phyloP scores from a whole-genome alignment of 2,797 vertebrate genomes.

The Sciaenops ocellatus region DNA sequence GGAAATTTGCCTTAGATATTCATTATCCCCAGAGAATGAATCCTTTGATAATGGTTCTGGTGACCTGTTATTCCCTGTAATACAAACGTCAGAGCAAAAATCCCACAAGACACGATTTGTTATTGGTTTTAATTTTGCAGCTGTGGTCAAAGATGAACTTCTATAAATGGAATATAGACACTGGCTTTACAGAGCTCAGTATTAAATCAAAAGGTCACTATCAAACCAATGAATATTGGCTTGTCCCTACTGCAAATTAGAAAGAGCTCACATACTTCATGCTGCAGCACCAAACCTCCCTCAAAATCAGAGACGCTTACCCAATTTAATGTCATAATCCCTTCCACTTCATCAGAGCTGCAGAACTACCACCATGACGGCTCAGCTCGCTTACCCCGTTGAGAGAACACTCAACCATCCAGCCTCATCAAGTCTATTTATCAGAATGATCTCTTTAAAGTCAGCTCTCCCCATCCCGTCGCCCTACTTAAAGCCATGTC shows the following conservation, averaged over 20 bases:
- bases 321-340: slow-evolving; percentile 78
- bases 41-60: background rate
- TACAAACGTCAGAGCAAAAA: background rate
- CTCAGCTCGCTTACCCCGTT: slow-evolving; percentile 65
- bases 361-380: slow-evolving; percentile 68
- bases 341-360: slow-evolving; percentile 73
- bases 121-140: slow-evolving; percentile 22
- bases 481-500: slow-evolving; percentile 81
- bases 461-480: slow-evolving; percentile 70
- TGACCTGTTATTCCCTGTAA: background rate
- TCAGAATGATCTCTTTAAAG: slow-evolving; percentile 78
- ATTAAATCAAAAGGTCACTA: slow-evolving; percentile 35
- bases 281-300: slow-evolving; percentile 51
- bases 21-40: background rate
- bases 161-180: background rate
- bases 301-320: slow-evolving; percentile 66
- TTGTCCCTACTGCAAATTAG: slow-evolving; percentile 41
- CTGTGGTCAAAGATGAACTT: slow-evolving; percentile 12
- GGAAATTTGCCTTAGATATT: background rate
- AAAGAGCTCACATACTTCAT: slow-evolving; percentile 43
- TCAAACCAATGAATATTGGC: slow-evolving; percentile 37
- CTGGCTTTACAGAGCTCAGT: background rate
- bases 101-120: background rate
- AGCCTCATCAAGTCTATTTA: slow-evolving; percentile 84
- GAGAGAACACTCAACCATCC: slow-evolving; percentile 74